Evolutionary conservation across 2,797 vertebrate species (phyloP).

Genomic region (Clarias fuscus): DNA sequence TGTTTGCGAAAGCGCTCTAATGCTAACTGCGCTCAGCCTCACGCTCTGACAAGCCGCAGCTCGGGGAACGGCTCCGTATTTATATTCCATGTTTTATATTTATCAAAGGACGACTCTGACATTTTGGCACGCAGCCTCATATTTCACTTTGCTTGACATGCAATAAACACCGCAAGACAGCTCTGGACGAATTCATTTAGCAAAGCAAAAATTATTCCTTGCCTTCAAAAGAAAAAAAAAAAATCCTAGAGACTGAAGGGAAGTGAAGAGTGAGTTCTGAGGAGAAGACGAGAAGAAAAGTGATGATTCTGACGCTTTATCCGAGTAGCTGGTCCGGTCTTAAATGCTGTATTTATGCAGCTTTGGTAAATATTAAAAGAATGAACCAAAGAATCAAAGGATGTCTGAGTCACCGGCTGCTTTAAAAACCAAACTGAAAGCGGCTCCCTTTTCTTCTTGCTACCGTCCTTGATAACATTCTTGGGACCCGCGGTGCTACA

Average conservation of each 20-base stretch:
- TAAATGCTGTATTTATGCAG: neutral
- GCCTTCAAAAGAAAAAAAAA: too few species aligned
- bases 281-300: neutral
- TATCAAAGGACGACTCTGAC: slow-evolving; percentile 43
- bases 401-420: too few species aligned
- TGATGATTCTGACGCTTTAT: neutral
- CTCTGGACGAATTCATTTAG: slow-evolving; percentile 25
- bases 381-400: neutral
- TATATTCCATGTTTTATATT: slow-evolving; percentile 48
- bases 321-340: too few species aligned
- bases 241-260: slow-evolving; percentile 1
- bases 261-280: neutral
- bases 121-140: slow-evolving; percentile 37
- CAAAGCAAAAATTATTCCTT: slow-evolving; percentile 24
- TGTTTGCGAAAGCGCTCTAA: neutral
- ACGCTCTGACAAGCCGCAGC: neutral
- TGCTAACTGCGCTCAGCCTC: neutral
- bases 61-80: slow-evolving; percentile 13
- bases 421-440: too few species aligned
- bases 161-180: slow-evolving; percentile 32
- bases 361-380: neutral
- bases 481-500: too few species aligned
- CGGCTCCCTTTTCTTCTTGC: too few species aligned
- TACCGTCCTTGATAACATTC: too few species aligned
- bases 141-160: slow-evolving; percentile 39